Conservation (phyloP, 2,888 invertebrate species). For the Gnatocerus cornutus region DNA sequence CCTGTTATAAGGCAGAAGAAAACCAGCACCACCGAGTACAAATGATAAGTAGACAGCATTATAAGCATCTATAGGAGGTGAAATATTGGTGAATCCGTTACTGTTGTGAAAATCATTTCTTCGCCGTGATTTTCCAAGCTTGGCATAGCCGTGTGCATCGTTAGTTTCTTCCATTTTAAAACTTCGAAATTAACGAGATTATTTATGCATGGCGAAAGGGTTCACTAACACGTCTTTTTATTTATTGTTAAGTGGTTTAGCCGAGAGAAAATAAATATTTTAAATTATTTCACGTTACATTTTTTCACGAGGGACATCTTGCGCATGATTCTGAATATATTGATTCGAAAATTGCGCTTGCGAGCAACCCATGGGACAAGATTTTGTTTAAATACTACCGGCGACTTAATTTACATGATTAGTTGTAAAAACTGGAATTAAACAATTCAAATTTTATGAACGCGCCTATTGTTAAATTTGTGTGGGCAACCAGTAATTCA, state of each 20-base stretch:
- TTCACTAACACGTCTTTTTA: constrained; percentile 28
- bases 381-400: neutral
- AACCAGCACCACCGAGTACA: constrained; percentile 90
- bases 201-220: constrained; percentile 11
- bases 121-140: constrained; percentile 64
- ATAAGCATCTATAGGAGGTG: constrained; percentile 81
- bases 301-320: constrained; percentile 33
- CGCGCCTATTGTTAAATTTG: neutral
- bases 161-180: constrained; percentile 62
- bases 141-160: constrained; percentile 67
- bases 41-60: constrained; percentile 84
- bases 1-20: constrained; percentile 94
- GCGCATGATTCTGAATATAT: constrained; percentile 47
- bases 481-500: constrained; percentile 24
- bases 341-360: constrained; percentile 45
- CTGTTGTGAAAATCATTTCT: constrained; percentile 65
- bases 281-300: constrained; percentile 44
- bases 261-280: constrained; percentile 23
- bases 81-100: constrained; percentile 75
- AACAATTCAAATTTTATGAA: too few relatives aligned
- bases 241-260: constrained; percentile 8
- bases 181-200: constrained; percentile 1
- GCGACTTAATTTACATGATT: neutral
- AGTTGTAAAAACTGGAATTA: neutral
- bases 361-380: neutral